These are phyloP conservation scores for Cephalotes varians DNA, from an alignment of 2,888 invertebrate genomes.

Conservation along the genomic window DNA sequence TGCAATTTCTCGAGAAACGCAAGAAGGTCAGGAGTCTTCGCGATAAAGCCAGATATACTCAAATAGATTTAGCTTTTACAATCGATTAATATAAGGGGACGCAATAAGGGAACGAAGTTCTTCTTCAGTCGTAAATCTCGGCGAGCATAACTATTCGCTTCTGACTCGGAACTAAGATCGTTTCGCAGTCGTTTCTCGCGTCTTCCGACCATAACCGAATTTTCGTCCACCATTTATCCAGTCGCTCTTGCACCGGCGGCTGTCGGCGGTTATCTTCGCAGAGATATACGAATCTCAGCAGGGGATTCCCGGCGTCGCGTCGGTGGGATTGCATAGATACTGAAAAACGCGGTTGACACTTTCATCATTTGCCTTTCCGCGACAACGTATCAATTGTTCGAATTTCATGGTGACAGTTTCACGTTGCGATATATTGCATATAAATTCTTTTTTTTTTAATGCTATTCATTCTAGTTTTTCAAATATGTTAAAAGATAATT, in stretches of 20 bases:
- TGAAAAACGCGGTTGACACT: conserved; percentile 54
- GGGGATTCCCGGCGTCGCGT: conserved; percentile 55
- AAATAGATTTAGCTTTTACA: background rate
- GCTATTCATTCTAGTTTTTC: background rate
- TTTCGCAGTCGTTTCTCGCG: conserved; percentile 47
- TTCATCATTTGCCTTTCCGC: conserved; percentile 37
- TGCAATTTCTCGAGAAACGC: background rate
- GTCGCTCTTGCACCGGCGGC: conserved; percentile 47
- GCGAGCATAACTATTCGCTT: conserved; percentile 55
- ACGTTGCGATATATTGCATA: background rate
- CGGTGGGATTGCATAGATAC: conserved; percentile 33
- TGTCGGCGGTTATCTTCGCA: conserved; percentile 58
- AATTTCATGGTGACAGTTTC: background rate
- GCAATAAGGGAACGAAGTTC: conserved; percentile 8
- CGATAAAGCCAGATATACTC: background rate
- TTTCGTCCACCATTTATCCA: conserved; percentile 70
- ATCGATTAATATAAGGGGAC: conserved; percentile 26
- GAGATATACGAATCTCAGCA: conserved; percentile 42
- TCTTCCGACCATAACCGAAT: conserved; percentile 63
- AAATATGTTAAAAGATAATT: background rate
- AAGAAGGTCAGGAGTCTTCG: background rate
- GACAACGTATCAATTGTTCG: conserved; percentile 3
- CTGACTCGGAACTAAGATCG: conserved; percentile 55
- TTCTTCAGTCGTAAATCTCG: conserved; percentile 60
- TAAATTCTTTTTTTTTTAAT: background rate